Base-by-base conservation (phyloP, 2,113 vertebrate species). In the Ptilonorhynchus violaceus region DNA sequence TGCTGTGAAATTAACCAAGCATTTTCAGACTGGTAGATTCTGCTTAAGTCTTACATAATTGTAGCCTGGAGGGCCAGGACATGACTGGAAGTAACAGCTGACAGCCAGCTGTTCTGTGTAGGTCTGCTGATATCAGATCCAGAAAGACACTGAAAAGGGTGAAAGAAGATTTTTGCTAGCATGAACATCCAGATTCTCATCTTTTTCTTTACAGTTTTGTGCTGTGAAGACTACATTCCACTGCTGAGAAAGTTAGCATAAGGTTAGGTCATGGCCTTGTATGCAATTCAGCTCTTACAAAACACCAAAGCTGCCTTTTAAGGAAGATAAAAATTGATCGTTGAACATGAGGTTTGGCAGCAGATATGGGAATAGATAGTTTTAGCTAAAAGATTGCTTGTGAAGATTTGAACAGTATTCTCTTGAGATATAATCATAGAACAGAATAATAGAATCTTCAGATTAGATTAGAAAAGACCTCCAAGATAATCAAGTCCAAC, bases 11-110 rank as follows among this genome's bases (percentile, higher is more conserved):
- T 59, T 33, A 66, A 58, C 9, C 3, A 31, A 49, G 22, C 49
- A 15, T 46, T 60, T 75, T 47, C 0, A 1, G 7, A 22, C 16
- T 47, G 20, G 28, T 68, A 0, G 0, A 13, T 53, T 52, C 53
- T 89, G 20, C 62, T 7, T 10, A 39, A 21, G 7, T 68, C 28
- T 46, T 52, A 4, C 2, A 20, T 23, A 14, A 12, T 5, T 53
- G 24, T 11, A 35, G 5, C 46, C 39, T 53, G 18, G 39, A 59
- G 53, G 33, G 13, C 39, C 13, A 53, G n/a, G 13, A 24, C 20
- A 15, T 13, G 46, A 13, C 20, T 46, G 15, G 7, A 41, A 53
- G 46, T 27, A 41, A 8, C 28, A 82, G 16, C 60, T 89, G 60
- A 41, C 33, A 30, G 7, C 21, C 44, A 67, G 16, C 28, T 41